Evolutionary conservation across 2,113 vertebrate genomes (phyloP).

Genomic region (Dipodomys spectabilis): DNA sequence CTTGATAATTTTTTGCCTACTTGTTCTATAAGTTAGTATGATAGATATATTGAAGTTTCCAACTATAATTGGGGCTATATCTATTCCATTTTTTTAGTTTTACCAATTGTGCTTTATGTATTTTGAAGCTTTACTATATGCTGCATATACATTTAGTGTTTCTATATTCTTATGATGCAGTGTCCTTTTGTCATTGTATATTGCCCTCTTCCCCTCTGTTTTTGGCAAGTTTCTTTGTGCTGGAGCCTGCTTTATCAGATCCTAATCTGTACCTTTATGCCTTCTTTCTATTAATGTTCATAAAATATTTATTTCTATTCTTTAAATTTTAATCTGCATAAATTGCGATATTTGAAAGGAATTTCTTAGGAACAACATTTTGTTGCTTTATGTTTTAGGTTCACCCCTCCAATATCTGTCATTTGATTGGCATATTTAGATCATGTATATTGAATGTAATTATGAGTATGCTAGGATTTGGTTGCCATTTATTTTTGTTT

Average conservation of each 20-base stretch:
- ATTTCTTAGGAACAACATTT: conserved; percentile 37
- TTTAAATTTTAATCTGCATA: not conserved
- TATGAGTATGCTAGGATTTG: not conserved
- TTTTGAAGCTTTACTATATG: not conserved
- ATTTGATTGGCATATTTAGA: conserved; percentile 20
- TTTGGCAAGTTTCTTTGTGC: not conserved
- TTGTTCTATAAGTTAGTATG: not conserved
- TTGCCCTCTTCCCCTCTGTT: not conserved
- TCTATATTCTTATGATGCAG: not conserved
- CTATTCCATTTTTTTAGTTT: conserved; percentile 12
- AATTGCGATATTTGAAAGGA: conserved; percentile 19
- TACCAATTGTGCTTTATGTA: not conserved
- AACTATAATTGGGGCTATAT: not conserved
- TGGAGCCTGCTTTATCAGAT: conserved; percentile 1
- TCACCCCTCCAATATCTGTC: not conserved
- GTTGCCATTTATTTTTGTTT: conserved; percentile 39
- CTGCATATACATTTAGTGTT: not conserved
- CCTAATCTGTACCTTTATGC: not conserved
- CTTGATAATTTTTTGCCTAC: conserved; percentile 11
- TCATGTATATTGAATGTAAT: not conserved
- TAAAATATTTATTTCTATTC: not conserved
- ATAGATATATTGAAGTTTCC: not conserved
- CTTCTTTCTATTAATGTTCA: conserved; percentile 33
- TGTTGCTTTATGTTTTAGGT: conserved; percentile 1
- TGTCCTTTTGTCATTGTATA: not conserved